These are phyloP conservation scores for Ceratoteleas bidentatus DNA, from an alignment of 1,140 invertebrate genomes.

Conservation along the genomic window DNA sequence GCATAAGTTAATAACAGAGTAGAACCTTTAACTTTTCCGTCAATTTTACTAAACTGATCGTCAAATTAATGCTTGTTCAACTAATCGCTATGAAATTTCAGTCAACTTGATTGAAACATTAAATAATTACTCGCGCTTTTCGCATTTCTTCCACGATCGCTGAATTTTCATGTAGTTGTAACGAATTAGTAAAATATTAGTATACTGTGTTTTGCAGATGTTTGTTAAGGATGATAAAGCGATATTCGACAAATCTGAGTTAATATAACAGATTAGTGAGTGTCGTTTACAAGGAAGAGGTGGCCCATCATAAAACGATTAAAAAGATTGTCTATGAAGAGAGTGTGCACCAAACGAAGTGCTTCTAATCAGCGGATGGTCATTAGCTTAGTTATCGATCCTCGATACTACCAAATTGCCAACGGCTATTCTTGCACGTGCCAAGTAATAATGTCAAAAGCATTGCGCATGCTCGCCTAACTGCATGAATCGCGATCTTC, in stretches of 20 bases:
- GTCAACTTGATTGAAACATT: too few species aligned
- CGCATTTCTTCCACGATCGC: too few species aligned
- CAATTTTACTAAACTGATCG: too few species aligned
- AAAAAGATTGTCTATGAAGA: constrained; percentile 18
- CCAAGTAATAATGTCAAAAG: constrained; percentile 42
- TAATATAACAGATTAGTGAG: constrained; percentile 20
- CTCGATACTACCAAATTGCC: constrained; percentile 42
- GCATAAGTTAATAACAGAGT: too few species aligned
- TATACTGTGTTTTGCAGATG: too few species aligned
- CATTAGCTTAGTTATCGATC: constrained; percentile 65
- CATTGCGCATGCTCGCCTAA: constrained; percentile 27
- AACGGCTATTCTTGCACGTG: constrained; percentile 49
- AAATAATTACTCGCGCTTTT: too few species aligned
- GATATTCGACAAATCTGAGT: constrained; percentile 7
- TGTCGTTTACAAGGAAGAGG: neutral
- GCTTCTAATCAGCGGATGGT: constrained; percentile 54
- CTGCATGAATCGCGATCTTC: constrained; percentile 27
- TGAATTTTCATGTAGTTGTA: too few species aligned
- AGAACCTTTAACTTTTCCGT: too few species aligned
- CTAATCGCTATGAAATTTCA: too few species aligned
- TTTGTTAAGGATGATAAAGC: neutral
- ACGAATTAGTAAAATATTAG: too few species aligned
- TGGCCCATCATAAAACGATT: neutral
- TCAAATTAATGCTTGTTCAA: too few species aligned
- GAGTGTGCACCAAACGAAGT: constrained; percentile 29